Conservation (phyloP, 2,888 invertebrate genomes). For the Zeuzera pyrina region DNA sequence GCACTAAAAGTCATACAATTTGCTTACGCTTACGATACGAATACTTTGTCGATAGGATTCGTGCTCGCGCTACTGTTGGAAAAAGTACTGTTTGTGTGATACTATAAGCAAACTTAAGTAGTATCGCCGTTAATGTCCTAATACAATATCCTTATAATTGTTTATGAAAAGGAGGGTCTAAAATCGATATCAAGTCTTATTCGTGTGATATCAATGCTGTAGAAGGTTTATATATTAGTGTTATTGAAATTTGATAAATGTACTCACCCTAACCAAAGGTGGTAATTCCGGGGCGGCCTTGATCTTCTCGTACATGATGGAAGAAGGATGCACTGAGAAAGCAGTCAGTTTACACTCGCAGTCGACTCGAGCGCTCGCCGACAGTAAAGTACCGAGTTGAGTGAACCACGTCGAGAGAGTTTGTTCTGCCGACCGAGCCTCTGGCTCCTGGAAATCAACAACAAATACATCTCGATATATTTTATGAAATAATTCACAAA, state of each 20-base stretch:
- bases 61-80: too few species aligned
- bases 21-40: too few species aligned
- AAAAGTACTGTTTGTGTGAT: too few species aligned
- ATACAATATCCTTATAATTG: too few species aligned
- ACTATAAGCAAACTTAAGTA: too few species aligned
- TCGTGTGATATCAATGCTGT: neutral
- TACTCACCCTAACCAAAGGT: conserved; percentile 7
- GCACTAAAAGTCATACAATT: too few species aligned
- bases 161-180: too few species aligned
- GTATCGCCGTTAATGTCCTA: too few species aligned
- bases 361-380: conserved; percentile 73
- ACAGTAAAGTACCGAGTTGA: conserved; percentile 74
- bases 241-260: too few species aligned
- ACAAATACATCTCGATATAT: neutral
- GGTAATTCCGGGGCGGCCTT: conserved; percentile 38
- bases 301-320: conserved; percentile 72
- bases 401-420: conserved; percentile 75
- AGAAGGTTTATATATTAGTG: too few species aligned
- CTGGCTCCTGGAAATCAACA: conserved; percentile 59
- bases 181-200: too few species aligned
- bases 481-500: neutral
- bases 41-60: too few species aligned
- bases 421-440: conserved; percentile 67
- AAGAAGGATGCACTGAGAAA: conserved; percentile 81
- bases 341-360: conserved; percentile 83